Evolutionary conservation across 2,113 vertebrate genomes (phyloP).

Genomic region (Ceratotherium simum): DNA sequence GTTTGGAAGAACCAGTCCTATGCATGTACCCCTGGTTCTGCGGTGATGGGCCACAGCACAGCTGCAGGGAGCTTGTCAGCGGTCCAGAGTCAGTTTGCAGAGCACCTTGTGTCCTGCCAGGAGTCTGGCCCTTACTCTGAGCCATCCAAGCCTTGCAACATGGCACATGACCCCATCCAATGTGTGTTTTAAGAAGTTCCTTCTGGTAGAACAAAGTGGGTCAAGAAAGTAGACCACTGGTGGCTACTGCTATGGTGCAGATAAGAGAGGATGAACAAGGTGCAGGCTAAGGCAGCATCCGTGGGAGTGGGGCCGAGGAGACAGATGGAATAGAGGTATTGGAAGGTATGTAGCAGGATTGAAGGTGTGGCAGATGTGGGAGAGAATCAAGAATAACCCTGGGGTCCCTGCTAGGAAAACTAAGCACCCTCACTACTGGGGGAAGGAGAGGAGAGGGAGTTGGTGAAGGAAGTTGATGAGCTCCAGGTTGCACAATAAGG

Average conservation of each 20-base stretch:
- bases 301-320: not conserved
- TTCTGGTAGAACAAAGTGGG: not conserved
- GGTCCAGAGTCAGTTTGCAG: not conserved
- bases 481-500: not conserved
- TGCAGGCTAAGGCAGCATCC: not conserved
- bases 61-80: not conserved
- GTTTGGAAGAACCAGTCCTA: not conserved
- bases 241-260: not conserved
- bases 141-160: not conserved
- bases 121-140: not conserved
- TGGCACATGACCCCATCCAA: not conserved
- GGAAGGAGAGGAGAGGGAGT: too few relatives aligned
- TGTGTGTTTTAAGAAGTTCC: not conserved
- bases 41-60: accelerated
- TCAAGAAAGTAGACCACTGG: not conserved
- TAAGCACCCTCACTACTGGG: not conserved
- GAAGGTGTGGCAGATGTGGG: not conserved
- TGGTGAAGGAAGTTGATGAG: not conserved
- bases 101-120: not conserved
- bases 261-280: not conserved
- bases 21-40: accelerated
- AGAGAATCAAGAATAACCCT: not conserved
- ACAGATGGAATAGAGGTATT: not conserved
- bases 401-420: not conserved
- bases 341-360: not conserved